Evolutionary conservation across 2,888 invertebrate species (phyloP).

Genomic region (Ichneumoninae sp.): DNA sequence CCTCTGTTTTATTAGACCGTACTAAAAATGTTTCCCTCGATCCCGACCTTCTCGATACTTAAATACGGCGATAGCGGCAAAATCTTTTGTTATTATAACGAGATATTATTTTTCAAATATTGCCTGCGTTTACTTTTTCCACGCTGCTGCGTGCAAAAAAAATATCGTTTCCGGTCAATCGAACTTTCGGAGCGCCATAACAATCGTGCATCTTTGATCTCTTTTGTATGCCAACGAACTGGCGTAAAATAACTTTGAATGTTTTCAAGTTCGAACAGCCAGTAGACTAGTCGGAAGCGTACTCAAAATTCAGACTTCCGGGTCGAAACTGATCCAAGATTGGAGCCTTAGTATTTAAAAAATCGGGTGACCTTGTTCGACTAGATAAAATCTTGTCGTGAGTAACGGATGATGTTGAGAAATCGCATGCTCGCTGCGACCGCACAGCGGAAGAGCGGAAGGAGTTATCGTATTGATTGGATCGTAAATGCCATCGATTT

Average conservation of each 20-base stretch:
- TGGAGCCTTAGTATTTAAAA: not conserved
- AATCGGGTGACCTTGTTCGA: not conserved
- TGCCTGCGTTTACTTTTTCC: too few relatives aligned
- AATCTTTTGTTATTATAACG: too few relatives aligned
- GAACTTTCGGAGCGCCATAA: not conserved
- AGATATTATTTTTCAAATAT: too few relatives aligned
- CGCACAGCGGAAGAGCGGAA: not conserved
- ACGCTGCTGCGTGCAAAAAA: not conserved
- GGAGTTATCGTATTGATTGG: not conserved
- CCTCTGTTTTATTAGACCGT: too few relatives aligned
- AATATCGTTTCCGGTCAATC: not conserved
- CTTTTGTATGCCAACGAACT: not conserved
- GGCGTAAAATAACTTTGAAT: not conserved
- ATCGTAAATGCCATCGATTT: slow-evolving; percentile 15
- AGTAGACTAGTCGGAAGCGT: not conserved
- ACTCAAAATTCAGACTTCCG: not conserved
- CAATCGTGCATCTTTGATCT: not conserved
- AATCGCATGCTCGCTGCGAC: not conserved
- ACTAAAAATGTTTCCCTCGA: too few relatives aligned
- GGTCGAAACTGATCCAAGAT: not conserved
- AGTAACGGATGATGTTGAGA: not conserved
- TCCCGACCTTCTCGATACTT: too few relatives aligned
- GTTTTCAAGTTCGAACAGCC: not conserved
- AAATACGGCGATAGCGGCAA: too few relatives aligned
- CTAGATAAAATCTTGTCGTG: not conserved